Conservation (phyloP, 2,113 vertebrate genomes). For the Dasyornis broadbenti region DNA sequence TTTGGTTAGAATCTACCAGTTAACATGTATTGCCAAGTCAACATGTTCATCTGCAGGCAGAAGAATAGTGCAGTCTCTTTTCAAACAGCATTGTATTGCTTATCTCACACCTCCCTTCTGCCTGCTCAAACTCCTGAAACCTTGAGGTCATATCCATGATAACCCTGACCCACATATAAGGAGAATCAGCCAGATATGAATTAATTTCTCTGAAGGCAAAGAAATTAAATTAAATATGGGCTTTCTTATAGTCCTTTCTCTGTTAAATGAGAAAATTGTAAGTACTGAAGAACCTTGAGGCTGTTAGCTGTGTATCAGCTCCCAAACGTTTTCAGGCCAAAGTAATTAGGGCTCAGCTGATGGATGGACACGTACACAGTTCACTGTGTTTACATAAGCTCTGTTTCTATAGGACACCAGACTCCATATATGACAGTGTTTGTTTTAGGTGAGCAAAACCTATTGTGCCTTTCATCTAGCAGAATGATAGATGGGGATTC, state of each 20-base stretch:
- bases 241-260: neutral
- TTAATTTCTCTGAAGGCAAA: neutral
- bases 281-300: neutral
- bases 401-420: neutral
- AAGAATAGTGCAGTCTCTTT: neutral
- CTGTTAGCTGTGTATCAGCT: neutral
- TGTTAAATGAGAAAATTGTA: neutral
- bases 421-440: neutral
- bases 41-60: neutral
- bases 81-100: neutral
- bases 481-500: neutral
- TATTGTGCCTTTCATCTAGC: neutral
- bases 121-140: neutral
- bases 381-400: neutral
- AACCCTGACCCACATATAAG: neutral
- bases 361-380: neutral
- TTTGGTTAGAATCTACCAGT: neutral
- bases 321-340: neutral
- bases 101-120: neutral
- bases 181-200: neutral
- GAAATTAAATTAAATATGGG: neutral
- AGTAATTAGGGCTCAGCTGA: neutral
- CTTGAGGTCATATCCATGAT: neutral
- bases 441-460: neutral
- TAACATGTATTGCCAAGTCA: neutral